Percentiles rank a stretch among this genome's conserved stretches.
These are phyloP conservation scores for Notiomystis cincta DNA, from an alignment of 2,113 vertebrate species.

Conservation along the genomic window DNA sequence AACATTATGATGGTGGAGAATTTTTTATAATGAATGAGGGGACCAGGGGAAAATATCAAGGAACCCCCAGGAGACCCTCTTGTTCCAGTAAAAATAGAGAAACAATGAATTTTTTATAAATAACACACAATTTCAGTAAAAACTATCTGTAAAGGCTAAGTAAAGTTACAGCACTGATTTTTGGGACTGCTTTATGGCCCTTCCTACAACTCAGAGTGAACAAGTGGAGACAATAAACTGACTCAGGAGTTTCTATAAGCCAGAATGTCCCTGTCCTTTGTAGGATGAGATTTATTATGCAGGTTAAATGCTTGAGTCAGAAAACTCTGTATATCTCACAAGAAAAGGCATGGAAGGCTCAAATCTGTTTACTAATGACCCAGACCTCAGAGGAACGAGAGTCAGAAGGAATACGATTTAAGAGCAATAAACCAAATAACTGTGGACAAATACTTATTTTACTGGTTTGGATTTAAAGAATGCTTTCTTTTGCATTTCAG, in stretches of 20 bases:
- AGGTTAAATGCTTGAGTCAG: not conserved
- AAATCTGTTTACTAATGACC: not conserved
- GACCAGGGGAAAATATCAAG: not conserved
- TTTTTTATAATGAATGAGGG: not conserved
- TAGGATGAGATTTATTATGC: not conserved
- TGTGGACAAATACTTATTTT: not conserved
- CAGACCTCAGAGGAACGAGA: not conserved
- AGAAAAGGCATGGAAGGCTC: not conserved
- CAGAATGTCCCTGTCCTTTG: not conserved
- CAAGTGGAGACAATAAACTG: not conserved
- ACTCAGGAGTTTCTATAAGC: not conserved
- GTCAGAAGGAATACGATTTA: not conserved
- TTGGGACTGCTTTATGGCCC: not conserved
- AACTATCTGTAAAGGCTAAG: not conserved
- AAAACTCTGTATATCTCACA: not conserved
- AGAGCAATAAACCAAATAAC: not conserved
- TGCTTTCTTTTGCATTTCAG: not conserved
- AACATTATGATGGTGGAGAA: not conserved
- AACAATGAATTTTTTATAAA: not conserved
- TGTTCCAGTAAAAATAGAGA: not conserved
- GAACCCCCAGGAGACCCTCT: not conserved
- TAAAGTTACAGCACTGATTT: not conserved
- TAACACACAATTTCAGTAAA: not conserved
- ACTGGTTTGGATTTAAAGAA: not conserved
- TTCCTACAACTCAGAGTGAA: not conserved